phyloP scores from a whole-genome alignment of 2,797 vertebrate species.

The Galaxias olidus region DNA sequence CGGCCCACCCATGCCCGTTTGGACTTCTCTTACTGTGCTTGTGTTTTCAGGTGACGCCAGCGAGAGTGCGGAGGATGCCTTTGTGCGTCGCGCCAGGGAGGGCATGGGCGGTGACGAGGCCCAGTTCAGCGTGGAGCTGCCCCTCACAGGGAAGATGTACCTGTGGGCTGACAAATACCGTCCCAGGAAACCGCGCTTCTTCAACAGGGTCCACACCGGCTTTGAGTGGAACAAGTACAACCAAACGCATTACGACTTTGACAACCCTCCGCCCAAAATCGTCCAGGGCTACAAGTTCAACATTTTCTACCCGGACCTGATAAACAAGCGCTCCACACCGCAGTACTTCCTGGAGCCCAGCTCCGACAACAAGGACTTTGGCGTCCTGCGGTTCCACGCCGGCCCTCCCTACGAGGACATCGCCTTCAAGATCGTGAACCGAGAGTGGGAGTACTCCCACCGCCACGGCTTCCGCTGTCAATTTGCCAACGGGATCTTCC shows the following conservation, averaged over 20 bases:
- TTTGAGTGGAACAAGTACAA: slow-evolving; percentile 99
- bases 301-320: slow-evolving; percentile 98
- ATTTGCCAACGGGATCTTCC: slow-evolving; percentile 97
- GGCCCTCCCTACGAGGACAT: slow-evolving; percentile 98
- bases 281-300: slow-evolving; percentile 99
- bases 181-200: slow-evolving; percentile 96
- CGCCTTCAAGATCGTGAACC: slow-evolving; percentile 96
- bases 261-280: slow-evolving; percentile 96
- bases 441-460: slow-evolving; percentile 98
- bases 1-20: neutral
- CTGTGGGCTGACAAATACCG: slow-evolving; percentile 99
- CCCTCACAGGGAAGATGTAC: slow-evolving; percentile 92
- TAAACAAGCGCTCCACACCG: slow-evolving; percentile 93
- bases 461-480: slow-evolving; percentile 98
- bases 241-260: slow-evolving; percentile 98
- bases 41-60: slow-evolving; percentile 82
- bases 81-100: slow-evolving; percentile 90
- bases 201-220: slow-evolving; percentile 97
- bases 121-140: slow-evolving; percentile 97
- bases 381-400: slow-evolving; percentile 91
- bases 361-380: slow-evolving; percentile 94
- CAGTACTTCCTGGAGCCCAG: slow-evolving; percentile 98
- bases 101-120: slow-evolving; percentile 96
- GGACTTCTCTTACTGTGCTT: neutral
- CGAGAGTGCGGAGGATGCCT: slow-evolving; percentile 92